A percentile compares a stretch with the other conserved stretches of the same genome.
Conservation (phyloP, 1,140 invertebrate species). For the Tetramorium alpestre region DNA sequence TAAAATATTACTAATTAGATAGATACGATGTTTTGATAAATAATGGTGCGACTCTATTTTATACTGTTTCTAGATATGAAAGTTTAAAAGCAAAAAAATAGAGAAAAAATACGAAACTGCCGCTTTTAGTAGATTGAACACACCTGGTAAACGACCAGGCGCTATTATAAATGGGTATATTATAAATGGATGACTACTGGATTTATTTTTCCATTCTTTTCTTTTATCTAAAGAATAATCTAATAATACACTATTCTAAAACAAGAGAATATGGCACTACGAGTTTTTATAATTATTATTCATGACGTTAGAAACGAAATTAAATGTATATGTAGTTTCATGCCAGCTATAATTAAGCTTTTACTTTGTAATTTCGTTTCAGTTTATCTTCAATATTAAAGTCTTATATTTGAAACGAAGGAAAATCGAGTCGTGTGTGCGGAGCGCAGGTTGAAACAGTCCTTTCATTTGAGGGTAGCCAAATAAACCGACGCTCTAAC, state of each 20-base stretch:
- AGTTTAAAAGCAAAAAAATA: background rate
- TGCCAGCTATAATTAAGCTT: background rate
- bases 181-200: background rate
- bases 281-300: constrained; percentile 4
- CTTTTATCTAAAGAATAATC: background rate
- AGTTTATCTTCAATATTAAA: background rate
- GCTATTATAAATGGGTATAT: background rate
- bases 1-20: background rate
- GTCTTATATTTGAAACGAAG: background rate
- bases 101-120: background rate
- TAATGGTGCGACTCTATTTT: background rate
- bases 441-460: no score
- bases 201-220: background rate
- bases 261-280: background rate
- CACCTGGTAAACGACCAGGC: background rate
- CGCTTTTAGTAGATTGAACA: constrained; percentile 2
- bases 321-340: background rate
- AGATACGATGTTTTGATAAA: constrained; percentile 11
- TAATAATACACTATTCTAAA: background rate
- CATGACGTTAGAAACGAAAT: background rate
- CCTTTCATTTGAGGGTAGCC: background rate
- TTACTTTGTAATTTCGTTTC: background rate
- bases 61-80: background rate
- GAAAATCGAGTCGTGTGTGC: background rate
- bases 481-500: constrained; percentile 7